Evolutionary conservation across 2,113 vertebrate genomes (phyloP).

Genomic region (Chinchilla lanigera): DNA sequence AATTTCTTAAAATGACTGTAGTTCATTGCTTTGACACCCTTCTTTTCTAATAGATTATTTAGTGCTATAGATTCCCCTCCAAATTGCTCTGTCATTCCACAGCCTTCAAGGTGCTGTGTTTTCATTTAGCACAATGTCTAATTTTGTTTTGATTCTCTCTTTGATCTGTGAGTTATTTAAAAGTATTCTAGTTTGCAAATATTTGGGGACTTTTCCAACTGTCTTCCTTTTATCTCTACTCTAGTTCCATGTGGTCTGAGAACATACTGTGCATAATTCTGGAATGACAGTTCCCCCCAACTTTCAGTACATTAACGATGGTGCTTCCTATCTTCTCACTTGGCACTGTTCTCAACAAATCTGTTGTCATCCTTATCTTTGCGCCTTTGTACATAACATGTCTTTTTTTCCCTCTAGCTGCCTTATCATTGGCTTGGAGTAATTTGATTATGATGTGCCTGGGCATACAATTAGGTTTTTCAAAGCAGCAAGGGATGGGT

Average conservation of each 20-base stretch:
- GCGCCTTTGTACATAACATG: not conserved
- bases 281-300: not conserved
- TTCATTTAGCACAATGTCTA: not conserved
- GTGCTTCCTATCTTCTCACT: not conserved
- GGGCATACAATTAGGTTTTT: not conserved
- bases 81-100: not conserved
- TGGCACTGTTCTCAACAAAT: not conserved
- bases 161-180: not conserved
- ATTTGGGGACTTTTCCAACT: not conserved
- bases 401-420: not conserved
- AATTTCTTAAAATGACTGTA: not conserved
- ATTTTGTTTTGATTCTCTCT: not conserved
- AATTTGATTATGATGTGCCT: not conserved
- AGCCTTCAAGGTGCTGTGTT: not conserved
- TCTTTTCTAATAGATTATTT: not conserved
- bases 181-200: constrained; percentile 11
- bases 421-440: not conserved
- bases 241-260: not conserved
- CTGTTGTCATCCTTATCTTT: not conserved
- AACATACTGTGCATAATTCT: not conserved
- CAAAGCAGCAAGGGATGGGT: not conserved
- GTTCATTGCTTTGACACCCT: not conserved
- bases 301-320: not conserved
- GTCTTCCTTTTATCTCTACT: constrained; percentile 3
- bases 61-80: not conserved